Conservation (phyloP, 2,888 invertebrate species). For the Lysandra bellargus region DNA sequence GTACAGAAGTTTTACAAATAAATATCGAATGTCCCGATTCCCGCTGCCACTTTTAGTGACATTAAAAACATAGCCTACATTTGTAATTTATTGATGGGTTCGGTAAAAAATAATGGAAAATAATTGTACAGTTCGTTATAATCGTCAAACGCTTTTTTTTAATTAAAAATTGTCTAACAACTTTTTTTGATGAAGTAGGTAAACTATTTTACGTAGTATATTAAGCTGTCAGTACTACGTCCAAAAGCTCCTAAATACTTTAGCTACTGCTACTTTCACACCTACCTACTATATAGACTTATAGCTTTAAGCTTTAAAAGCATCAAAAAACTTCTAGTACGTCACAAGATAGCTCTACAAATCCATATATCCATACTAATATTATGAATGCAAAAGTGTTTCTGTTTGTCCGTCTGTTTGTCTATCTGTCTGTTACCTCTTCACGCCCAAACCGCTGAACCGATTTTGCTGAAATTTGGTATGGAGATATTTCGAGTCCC, state of each 20-base stretch:
- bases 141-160: not conserved
- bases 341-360: not conserved
- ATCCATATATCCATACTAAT: not conserved
- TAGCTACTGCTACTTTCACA: too few species aligned
- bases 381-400: too few species aligned
- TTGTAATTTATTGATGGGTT: not conserved
- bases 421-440: too few species aligned
- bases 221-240: too few species aligned
- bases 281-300: not conserved
- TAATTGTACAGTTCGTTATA: not conserved
- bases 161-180: too few species aligned
- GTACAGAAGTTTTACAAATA: not conserved
- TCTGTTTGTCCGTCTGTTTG: too few species aligned
- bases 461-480: too few species aligned
- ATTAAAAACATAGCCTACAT: not conserved
- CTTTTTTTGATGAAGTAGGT: not conserved
- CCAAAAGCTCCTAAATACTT: too few species aligned
- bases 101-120: conserved; percentile 4
- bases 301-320: not conserved
- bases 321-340: not conserved
- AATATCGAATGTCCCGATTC: not conserved
- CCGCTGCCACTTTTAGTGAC: not conserved
- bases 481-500: too few species aligned
- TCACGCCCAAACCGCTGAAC: too few species aligned
- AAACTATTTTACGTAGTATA: too few species aligned